These are phyloP conservation scores for Diprion similis DNA, from an alignment of 1,140 invertebrate genomes.

Conservation along the genomic window DNA sequence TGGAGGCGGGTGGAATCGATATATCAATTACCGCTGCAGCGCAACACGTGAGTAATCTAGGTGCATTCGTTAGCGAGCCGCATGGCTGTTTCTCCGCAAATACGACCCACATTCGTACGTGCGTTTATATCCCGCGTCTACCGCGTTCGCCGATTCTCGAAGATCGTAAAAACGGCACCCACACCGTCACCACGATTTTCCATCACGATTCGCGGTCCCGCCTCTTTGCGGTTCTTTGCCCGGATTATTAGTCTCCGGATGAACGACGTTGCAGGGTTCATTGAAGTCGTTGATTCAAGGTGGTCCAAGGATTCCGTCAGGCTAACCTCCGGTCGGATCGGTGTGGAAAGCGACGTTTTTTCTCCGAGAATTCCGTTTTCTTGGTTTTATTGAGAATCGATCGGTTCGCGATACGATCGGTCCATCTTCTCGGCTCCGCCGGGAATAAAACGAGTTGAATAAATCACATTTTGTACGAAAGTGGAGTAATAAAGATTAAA, in stretches of 20 bases:
- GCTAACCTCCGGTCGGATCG: neutral
- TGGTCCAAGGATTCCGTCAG: neutral
- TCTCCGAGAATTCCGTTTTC: too few relatives aligned
- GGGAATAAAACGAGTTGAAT: neutral
- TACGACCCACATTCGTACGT: too few relatives aligned
- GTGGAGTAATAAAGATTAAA: neutral
- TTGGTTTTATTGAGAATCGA: too few relatives aligned
- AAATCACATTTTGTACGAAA: neutral
- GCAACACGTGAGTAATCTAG: conserved; percentile 5
- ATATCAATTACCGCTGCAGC: conserved; percentile 48
- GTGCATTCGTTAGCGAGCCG: neutral
- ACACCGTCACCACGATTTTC: neutral
- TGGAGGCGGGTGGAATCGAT: conserved; percentile 31
- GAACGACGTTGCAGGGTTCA: neutral
- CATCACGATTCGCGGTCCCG: neutral
- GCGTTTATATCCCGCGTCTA: too few relatives aligned
- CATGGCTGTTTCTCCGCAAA: too few relatives aligned
- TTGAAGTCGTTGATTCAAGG: neutral
- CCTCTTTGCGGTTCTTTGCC: neutral
- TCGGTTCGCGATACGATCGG: too few relatives aligned
- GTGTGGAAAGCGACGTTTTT: neutral
- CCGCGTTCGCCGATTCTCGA: too few relatives aligned
- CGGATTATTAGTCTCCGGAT: neutral
- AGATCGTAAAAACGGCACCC: too few relatives aligned
- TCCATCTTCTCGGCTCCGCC: too few relatives aligned